Base-by-base conservation (phyloP, 1,140 invertebrate species). In the Radopholus similis region DNA sequence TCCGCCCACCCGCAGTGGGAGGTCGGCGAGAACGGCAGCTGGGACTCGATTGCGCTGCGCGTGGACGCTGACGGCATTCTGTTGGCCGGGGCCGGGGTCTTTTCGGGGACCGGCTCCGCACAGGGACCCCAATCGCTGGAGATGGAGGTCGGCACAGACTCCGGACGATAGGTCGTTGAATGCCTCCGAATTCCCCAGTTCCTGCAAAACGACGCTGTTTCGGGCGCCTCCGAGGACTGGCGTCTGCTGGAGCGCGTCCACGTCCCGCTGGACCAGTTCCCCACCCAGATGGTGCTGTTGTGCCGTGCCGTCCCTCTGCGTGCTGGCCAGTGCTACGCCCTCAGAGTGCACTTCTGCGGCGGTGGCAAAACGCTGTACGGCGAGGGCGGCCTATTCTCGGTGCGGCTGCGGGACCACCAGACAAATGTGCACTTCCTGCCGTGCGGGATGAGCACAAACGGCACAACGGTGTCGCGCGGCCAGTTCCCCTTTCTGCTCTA, bases 401-500 rank as follows among this genome's bases (percentile, higher is more conserved):
- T 72, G 23, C 68, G 23, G 51, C 54, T 64, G 35, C 75, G 35
- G 30, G 67, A 64, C 59, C n/a, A n/a, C n/a, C 75, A 80, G 38
- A 59, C 47, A 2, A 62, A 65, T 23, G 21, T 79, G 4, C 60
- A 59, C 32, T 79, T 78, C 56, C 55, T 70, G n/a, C 73, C 76
- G 11, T 80, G 74, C 44, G 66, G 66, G 11, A 28, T 82, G 11
- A 73, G 71, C 38, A 35, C 66, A 21, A 80, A 80, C 57, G 78
- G 78, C 63, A 93, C 94, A 0, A 95, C 92, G 3, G 88, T 94
- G 73, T 90, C 90, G 0, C 86, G 94, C 40, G 95, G 95, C 44
- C 95, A 98, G 85, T 89, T 97, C 73, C 94, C 95, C 0, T 89
- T 92, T 75, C 88, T 97, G 59, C 86, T 97, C 5, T 97, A 97